A percentile compares a stretch with the other conserved stretches of the same genome.
These are phyloP conservation scores for Platycheirus rosarum DNA, from an alignment of 2,888 invertebrate species.

Conservation along the genomic window DNA sequence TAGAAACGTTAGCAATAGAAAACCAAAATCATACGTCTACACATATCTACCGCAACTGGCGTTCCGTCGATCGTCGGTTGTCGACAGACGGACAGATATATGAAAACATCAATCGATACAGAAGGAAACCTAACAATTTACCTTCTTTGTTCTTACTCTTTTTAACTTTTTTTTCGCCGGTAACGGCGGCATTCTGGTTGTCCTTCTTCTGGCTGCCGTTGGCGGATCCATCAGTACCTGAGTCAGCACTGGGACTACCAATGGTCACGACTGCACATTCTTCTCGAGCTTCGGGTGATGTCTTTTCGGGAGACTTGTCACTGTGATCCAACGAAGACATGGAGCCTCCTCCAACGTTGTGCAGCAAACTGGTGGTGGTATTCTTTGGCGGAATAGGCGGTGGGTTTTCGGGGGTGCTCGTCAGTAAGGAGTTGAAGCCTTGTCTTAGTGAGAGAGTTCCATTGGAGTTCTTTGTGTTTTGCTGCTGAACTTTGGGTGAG, in stretches of 20 bases:
- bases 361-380: slow-evolving; percentile 78
- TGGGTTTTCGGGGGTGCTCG: slow-evolving; percentile 81
- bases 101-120: slow-evolving; percentile 75
- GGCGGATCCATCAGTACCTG: slow-evolving; percentile 68
- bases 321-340: slow-evolving; percentile 82
- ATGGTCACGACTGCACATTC: slow-evolving; percentile 80
- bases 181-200: slow-evolving; percentile 77
- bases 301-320: slow-evolving; percentile 84
- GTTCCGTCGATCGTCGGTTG: neutral
- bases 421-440: slow-evolving; percentile 82
- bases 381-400: slow-evolving; percentile 80
- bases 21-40: slow-evolving; percentile 75
- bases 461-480: slow-evolving; percentile 79
- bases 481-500: slow-evolving; percentile 81
- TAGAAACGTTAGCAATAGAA: slow-evolving; percentile 74
- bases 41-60: slow-evolving; percentile 64
- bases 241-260: slow-evolving; percentile 82
- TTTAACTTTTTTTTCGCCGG: slow-evolving; percentile 82
- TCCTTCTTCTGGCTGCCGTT: slow-evolving; percentile 74
- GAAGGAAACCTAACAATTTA: slow-evolving; percentile 82
- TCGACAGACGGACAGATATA: slow-evolving; percentile 60
- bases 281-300: slow-evolving; percentile 77
- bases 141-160: slow-evolving; percentile 83
- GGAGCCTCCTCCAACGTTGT: slow-evolving; percentile 78
- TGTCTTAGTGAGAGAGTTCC: slow-evolving; percentile 77